Base-by-base conservation (phyloP, 2,797 vertebrate species). In the Smutsia gigantea region DNA sequence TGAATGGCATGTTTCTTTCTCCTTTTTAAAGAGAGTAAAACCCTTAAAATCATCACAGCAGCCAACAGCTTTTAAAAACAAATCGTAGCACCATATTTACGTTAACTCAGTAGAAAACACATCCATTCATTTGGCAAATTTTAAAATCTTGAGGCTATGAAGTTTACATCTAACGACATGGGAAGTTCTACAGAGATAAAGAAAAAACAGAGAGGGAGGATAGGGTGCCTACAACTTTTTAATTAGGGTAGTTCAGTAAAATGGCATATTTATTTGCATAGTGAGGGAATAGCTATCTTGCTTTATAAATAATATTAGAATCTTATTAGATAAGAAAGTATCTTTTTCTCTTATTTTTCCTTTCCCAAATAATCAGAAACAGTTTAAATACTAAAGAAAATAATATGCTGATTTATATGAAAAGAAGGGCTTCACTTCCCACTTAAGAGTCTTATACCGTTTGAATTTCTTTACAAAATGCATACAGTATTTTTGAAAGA, bases 1-100 rank as follows among this genome's bases (percentile, higher is more conserved):
- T 99, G 99, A 98, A 99, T 99, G 96, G 99, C 99, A 63, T 99
- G 99, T 98, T 99, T 99, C 99, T 99, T 99, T 98, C 99, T 99
- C 98, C 99, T 99, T 75, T 81, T 92, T 5, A 97, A 97, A 96
- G 3, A 46, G 31, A 51, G 75, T 87, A 97, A 97, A 98, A 97
- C 57, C 5, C 17, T 90, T 79, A 69, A 94, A 90, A 37, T 39
- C 68, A 89, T 82, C 64, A 81, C 0, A 66, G 25, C 27, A 86
- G n/a, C 63, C 71, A 90, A 75, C 5, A 51, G 21, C 18, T 82
- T 93, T 90, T 55, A 57, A 87, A 94, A 95, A 86, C 46, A 59
- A 23, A 87, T 7, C 57, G 2, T 59, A 79, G 55, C 53, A 57
- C 37, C 11, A 18, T 27, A 81, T 49, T 66, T 77, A 79, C 29